Evolutionary conservation across 2,797 vertebrate genomes (phyloP).

Genomic region (Nyctalus aviator): DNA sequence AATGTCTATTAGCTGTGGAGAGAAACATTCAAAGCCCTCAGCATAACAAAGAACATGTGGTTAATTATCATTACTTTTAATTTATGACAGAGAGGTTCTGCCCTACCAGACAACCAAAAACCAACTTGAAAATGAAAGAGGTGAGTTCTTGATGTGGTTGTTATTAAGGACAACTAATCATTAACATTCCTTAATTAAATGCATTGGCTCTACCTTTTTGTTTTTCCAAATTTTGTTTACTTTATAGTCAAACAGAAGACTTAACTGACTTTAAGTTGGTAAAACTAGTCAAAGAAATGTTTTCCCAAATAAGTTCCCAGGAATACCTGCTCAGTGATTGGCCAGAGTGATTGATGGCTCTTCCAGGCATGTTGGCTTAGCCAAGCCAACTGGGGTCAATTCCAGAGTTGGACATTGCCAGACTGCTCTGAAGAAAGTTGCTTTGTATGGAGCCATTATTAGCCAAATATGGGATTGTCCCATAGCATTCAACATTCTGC

Average conservation of each 20-base stretch:
- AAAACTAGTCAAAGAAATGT: background rate
- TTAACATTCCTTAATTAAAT: background rate
- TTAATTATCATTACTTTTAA: conserved; percentile 20
- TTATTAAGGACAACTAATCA: background rate
- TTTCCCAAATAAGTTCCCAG: background rate
- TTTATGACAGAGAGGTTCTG: background rate
- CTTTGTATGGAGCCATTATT: background rate
- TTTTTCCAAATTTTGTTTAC: background rate
- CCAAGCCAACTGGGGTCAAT: background rate
- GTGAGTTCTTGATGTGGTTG: background rate
- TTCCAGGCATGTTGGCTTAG: too few species aligned
- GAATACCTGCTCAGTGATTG: background rate
- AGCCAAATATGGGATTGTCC: background rate
- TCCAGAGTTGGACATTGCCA: background rate
- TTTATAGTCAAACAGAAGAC: background rate
- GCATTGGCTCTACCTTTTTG: background rate
- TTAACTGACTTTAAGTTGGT: background rate
- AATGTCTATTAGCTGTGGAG: background rate
- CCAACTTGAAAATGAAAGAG: conserved; percentile 23
- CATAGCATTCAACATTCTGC: background rate
- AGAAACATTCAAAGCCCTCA: background rate
- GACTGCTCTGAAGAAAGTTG: background rate
- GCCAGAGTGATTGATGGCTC: background rate
- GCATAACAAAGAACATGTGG: background rate
- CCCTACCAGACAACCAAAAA: background rate